These are phyloP conservation scores for Cromileptes altivelis DNA, from an alignment of 2,113 vertebrate species.

Conservation along the genomic window DNA sequence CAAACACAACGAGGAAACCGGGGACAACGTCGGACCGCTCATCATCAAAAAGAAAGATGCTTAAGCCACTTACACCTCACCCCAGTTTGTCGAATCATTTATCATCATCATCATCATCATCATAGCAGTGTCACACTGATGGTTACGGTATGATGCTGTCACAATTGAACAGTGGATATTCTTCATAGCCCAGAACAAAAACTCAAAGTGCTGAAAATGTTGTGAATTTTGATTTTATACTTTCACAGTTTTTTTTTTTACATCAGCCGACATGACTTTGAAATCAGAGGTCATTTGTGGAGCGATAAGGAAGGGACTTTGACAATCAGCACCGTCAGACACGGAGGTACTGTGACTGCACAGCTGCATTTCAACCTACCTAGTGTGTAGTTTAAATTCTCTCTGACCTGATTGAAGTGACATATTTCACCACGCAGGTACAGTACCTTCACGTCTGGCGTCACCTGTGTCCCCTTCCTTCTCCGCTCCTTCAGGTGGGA, in stretches of 20 bases:
- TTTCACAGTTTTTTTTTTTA: background rate
- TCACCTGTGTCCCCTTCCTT: background rate
- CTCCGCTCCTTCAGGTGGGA: slow-evolving; percentile 5
- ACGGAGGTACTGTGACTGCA: background rate
- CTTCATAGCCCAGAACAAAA: background rate
- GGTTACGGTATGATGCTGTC: background rate
- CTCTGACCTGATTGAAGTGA: background rate
- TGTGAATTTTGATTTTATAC: background rate
- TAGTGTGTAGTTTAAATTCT: background rate
- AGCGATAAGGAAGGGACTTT: slow-evolving; percentile 31
- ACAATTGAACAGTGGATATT: background rate
- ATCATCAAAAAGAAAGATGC: slow-evolving; percentile 85
- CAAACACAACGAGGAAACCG: slow-evolving; percentile 86
- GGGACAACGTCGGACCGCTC: slow-evolving; percentile 87
- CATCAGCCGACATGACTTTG: background rate
- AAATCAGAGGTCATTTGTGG: slow-evolving; percentile 36
- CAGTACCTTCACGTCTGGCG: background rate
- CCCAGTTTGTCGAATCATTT: background rate
- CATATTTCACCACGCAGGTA: background rate
- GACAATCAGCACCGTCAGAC: slow-evolving; percentile 9
- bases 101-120: background rate
- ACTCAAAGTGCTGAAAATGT: background rate
- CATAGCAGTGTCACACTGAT: slow-evolving; percentile 1
- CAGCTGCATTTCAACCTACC: background rate
- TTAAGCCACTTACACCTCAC: slow-evolving; percentile 63